Evolutionary conservation across 2,888 invertebrate species (phyloP).

Genomic region (Eristalis intricaria): DNA sequence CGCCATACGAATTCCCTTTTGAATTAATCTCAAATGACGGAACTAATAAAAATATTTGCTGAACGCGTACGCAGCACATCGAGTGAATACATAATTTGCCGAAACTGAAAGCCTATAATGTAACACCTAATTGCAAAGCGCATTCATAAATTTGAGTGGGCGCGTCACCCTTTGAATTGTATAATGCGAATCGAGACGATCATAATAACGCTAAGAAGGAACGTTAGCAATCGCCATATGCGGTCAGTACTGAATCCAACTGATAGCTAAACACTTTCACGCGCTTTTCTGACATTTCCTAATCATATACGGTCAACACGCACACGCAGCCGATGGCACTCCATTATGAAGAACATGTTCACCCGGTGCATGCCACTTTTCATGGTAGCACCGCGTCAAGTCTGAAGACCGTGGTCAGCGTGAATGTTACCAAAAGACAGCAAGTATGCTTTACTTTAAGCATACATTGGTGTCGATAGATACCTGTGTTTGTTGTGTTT

Average conservation of each 20-base stretch:
- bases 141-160: conserved; percentile 24
- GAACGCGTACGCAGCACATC: neutral
- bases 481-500: neutral
- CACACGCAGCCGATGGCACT: neutral
- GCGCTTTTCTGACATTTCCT: conserved; percentile 48
- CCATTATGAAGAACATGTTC: conserved; percentile 70
- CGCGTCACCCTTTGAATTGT: conserved; percentile 40
- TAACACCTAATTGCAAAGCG: conserved; percentile 2
- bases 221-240: conserved; percentile 8
- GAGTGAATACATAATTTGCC: conserved; percentile 52
- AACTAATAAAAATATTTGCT: conserved; percentile 28
- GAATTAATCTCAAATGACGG: conserved; percentile 43
- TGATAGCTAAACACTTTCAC: conserved; percentile 58
- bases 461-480: neutral
- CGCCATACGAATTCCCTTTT: conserved; percentile 41
- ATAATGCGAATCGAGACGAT: conserved; percentile 35
- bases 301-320: conserved; percentile 10
- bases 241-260: conserved; percentile 10
- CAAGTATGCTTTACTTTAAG: conserved; percentile 20
- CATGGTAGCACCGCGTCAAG: conserved; percentile 66
- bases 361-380: conserved; percentile 73
- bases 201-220: conserved; percentile 29
- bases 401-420: conserved; percentile 30
- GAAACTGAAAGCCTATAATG: conserved; percentile 24
- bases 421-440: conserved; percentile 34